Evolutionary conservation across 2,888 invertebrate species (phyloP), one percentile per base, ranked within the genome.

Genomic region (Epistrophe eligans): DNA sequence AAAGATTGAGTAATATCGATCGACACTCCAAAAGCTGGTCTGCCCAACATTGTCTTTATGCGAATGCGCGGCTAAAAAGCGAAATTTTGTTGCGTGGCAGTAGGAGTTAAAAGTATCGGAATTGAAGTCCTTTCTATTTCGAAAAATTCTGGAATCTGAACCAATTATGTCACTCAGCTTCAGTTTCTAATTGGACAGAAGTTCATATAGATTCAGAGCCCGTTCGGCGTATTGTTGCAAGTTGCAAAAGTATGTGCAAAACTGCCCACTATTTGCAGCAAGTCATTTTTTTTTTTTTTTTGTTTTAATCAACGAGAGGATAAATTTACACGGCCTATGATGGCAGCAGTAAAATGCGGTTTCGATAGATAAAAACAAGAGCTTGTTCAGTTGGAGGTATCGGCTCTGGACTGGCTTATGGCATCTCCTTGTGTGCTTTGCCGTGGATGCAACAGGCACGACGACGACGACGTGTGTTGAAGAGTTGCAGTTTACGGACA

Each of bases 101-200:
- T 15, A 67, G 57, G 32, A 15, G 19, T 24, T 24, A 24, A 50
- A 38, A 76, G 17, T 17, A 67, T 43, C 32, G 73, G 19, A 66
- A 35, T 62, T 45, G 62, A 72, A 87, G 66, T 79, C 79, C 87
- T 87, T 87, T 87, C 87, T 87, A 79, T 87, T 87, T 83, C 87
- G 35, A 84, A 60, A 80, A 60, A 80, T 77, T 79, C 83, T 83
- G 60, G 64, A 81, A 79, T 72, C 71, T 83, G 79, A 83, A 60
- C 83, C 87, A 87, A 83, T 87, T 87, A 87, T 87, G 87, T 87
- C 87, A 87, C 87, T 83, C 79, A 71, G 79, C 64, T 72, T 67
- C 32, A 57, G 70, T 85, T 83, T 85, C 73, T 85, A 85, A 81
- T 77, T 85, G 81, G 38, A 70, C 9, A 74, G 83, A 77, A 73